Conservation (phyloP, 2,113 vertebrate species). For the Stercorarius parasiticus region DNA sequence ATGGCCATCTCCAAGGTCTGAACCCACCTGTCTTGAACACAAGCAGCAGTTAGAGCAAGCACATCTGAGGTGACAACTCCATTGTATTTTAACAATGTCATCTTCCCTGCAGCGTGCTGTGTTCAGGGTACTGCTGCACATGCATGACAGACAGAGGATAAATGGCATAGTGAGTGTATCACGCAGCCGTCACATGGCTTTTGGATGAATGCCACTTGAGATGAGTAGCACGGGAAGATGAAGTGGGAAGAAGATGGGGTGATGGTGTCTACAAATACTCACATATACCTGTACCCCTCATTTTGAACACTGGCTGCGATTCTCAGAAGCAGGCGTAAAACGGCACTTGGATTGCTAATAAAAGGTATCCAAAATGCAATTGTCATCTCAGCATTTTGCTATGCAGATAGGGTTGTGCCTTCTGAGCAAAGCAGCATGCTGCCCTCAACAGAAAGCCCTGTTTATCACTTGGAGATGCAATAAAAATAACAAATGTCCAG, state of each 20-base stretch:
- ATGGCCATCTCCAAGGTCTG: not conserved
- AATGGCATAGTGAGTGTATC: rapidly evolving
- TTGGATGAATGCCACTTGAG: not conserved
- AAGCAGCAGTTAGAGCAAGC: not conserved
- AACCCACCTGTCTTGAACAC: not conserved
- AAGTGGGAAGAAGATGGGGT: not conserved
- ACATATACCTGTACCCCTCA: not conserved
- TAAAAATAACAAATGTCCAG: conserved; percentile 85
- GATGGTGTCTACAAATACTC: not conserved
- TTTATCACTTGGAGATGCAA: conserved; percentile 86
- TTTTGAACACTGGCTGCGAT: not conserved
- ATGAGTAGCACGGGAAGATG: not conserved
- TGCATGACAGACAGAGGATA: rapidly evolving
- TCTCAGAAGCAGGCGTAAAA: not conserved
- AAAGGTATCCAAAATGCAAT: not conserved
- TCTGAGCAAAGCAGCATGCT: conserved; percentile 52
- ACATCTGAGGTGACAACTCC: not conserved
- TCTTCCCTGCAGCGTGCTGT: not conserved
- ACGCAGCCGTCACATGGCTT: not conserved
- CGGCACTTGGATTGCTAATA: conserved; percentile 34
- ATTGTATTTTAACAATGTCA: not conserved
- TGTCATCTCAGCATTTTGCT: conserved; percentile 52
- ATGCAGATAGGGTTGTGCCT: conserved; percentile 53
- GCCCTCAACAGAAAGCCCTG: conserved; percentile 77
- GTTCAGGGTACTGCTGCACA: not conserved